A percentile compares a stretch with the other conserved stretches of the same genome.
These are phyloP conservation scores for Troides helena DNA, from an alignment of 2,888 invertebrate species.

Conservation along the genomic window DNA sequence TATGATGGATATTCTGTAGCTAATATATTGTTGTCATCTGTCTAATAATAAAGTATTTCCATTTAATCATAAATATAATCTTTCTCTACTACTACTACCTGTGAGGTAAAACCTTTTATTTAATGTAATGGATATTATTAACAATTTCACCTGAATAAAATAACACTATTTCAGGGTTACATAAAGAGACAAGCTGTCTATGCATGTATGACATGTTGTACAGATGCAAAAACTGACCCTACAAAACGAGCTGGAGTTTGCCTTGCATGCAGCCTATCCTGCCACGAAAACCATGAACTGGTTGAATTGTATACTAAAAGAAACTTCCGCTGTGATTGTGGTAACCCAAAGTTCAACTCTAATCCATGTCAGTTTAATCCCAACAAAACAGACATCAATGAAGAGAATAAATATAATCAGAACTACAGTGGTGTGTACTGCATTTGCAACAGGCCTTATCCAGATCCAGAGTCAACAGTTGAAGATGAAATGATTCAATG, in stretches of 20 bases:
- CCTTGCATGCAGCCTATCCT: constrained; percentile 94
- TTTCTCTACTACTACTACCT: no score
- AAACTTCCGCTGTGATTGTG: constrained; percentile 97
- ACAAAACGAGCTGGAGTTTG: constrained; percentile 90
- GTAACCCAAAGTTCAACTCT: constrained; percentile 87
- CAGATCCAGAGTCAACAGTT: constrained; percentile 90
- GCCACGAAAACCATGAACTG: constrained; percentile 97
- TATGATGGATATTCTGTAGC: no score
- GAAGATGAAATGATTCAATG: constrained; percentile 98
- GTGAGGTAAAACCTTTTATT: no score
- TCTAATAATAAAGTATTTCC: no score
- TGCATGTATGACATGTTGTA: constrained; percentile 94
- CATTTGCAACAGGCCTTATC: constrained; percentile 94
- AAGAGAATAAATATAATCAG: constrained; percentile 91
- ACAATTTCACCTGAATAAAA: no score
- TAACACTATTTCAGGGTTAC: constrained; percentile 85
- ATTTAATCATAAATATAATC: no score
- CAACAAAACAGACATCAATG: constrained; percentile 83
- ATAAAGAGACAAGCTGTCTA: constrained; percentile 96
- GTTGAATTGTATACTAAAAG: constrained; percentile 98
- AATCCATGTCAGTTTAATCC: constrained; percentile 84
- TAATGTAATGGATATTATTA: no score
- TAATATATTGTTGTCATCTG: no score
- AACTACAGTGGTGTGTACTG: constrained; percentile 97
- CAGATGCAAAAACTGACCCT: constrained; percentile 80